Evolutionary conservation across 1,140 invertebrate species (phyloP).

Genomic region (Aphidius gifuensis): DNA sequence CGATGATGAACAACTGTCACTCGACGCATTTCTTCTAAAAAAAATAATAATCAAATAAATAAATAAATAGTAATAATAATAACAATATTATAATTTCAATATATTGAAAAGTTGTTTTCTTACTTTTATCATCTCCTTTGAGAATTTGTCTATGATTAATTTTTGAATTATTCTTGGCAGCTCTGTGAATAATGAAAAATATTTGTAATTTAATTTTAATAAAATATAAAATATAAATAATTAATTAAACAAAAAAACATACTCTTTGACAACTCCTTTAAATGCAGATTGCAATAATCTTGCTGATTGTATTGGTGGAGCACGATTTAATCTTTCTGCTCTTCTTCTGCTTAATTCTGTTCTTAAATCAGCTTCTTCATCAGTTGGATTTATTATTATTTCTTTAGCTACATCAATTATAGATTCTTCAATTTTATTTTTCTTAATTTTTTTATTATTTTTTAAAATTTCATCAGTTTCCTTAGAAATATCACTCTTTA

Average conservation of each 20-base stretch:
- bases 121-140: conserved; percentile 43
- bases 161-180: conserved; percentile 44
- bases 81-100: too few species aligned
- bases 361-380: conserved; percentile 46
- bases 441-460: conserved; percentile 41
- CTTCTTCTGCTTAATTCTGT: conserved; percentile 47
- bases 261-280: conserved; percentile 52
- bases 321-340: conserved; percentile 45
- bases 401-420: conserved; percentile 25
- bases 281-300: conserved; percentile 50
- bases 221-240: conserved; percentile 7
- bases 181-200: conserved; percentile 31
- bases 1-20: conserved; percentile 47
- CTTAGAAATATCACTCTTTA: conserved; percentile 40
- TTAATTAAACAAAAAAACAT: conserved; percentile 29
- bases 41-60: conserved; percentile 21
- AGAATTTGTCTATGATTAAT: conserved; percentile 36
- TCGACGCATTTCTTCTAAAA: conserved; percentile 42
- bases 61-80: conserved; percentile 14
- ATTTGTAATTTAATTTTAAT: not conserved
- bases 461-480: conserved; percentile 45
- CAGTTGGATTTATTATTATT: conserved; percentile 30
- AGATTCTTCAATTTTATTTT: conserved; percentile 27
- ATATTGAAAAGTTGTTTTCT: conserved; percentile 16
- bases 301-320: conserved; percentile 46